phyloP scores from a whole-genome alignment of 2,888 invertebrate species.

The Hololepta plana region DNA sequence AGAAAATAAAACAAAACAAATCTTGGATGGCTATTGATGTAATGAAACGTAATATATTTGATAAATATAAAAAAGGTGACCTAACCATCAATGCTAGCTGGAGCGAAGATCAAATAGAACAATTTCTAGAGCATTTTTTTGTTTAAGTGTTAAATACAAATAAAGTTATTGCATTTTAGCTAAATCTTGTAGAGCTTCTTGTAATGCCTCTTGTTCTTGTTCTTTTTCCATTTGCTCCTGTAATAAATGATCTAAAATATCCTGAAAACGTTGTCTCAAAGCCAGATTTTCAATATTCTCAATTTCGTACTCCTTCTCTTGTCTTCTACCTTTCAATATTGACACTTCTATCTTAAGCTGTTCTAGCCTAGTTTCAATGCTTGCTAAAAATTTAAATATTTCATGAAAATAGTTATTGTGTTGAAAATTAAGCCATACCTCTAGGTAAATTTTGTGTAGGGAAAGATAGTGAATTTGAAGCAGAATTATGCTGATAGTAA shows the following conservation, averaged over 20 bases:
- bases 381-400: conserved; percentile 12
- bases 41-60: no score
- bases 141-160: no score
- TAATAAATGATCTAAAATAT: conserved; percentile 58
- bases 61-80: no score
- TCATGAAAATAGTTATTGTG: conserved; percentile 8
- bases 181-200: conserved; percentile 19
- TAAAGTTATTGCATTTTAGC: conserved; percentile 1
- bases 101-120: no score
- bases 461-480: no score
- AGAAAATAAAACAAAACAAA: no score
- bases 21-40: no score
- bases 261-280: conserved; percentile 57
- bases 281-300: conserved; percentile 72
- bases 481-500: conserved; percentile 19
- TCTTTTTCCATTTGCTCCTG: conserved; percentile 67
- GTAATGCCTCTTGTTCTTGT: conserved; percentile 34
- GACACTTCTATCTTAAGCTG: conserved; percentile 56
- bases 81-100: no score
- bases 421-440: conserved; percentile 14
- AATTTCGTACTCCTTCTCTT: conserved; percentile 68
- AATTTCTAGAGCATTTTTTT: no score
- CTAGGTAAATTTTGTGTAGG: neutral
- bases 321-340: conserved; percentile 53
- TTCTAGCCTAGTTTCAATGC: conserved; percentile 38